phyloP scores from a whole-genome alignment of 2,113 vertebrate genomes.

The Genyomyrus donnyi region DNA sequence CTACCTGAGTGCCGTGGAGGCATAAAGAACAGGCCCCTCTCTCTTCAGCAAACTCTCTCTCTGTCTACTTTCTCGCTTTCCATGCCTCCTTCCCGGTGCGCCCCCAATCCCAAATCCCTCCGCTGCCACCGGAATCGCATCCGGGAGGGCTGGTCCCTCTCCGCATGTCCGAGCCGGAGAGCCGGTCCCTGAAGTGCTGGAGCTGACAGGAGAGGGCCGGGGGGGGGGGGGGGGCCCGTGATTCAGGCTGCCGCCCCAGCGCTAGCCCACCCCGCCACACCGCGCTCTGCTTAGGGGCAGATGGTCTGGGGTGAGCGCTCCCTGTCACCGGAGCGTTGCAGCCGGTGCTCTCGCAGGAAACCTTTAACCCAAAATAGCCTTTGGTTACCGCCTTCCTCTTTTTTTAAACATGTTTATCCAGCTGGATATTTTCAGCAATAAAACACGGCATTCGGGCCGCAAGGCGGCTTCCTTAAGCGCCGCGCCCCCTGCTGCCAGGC shows the following conservation, averaged over 20 bases:
- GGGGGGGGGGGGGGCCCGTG: too few species aligned
- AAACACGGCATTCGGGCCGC: slow-evolving; percentile 25
- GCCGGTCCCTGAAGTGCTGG: background rate
- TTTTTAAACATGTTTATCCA: slow-evolving; percentile 6
- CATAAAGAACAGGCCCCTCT: background rate
- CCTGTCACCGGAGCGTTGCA: background rate
- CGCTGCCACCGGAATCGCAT: background rate
- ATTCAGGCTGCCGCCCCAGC: background rate
- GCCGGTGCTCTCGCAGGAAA: background rate
- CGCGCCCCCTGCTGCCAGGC: background rate
- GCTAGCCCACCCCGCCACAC: background rate
- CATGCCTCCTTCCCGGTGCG: background rate
- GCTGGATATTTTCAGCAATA: background rate
- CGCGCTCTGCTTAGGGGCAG: background rate
- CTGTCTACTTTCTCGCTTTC: background rate
- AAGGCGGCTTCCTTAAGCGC: background rate
- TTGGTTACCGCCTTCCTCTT: background rate
- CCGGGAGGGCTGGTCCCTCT: background rate
- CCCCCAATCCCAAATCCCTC: background rate
- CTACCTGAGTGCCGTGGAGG: background rate
- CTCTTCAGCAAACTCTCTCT: background rate
- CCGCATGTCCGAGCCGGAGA: background rate
- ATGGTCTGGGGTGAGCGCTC: background rate
- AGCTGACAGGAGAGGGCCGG: background rate
- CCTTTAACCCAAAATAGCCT: background rate